Percentiles rank a stretch among this genome's conserved stretches.
Evolutionary conservation across 2,888 invertebrate genomes (phyloP).

Genomic region (Sicus ferrugineus): DNA sequence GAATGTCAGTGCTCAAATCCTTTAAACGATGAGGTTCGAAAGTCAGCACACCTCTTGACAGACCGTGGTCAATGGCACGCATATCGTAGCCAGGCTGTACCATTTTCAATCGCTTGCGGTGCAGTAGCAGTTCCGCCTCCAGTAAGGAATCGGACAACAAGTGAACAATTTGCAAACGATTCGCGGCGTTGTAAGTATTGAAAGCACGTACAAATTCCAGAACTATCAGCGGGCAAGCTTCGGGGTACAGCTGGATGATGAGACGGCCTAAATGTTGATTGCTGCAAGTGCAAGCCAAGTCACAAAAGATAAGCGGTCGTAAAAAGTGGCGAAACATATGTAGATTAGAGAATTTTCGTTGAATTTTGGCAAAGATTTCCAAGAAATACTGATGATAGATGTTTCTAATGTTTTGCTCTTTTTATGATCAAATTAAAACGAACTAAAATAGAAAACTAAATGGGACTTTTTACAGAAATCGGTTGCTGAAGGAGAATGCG

Average conservation of each 20-base stretch:
- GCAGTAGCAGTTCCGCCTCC: conserved; percentile 41
- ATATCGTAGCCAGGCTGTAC: conserved; percentile 42
- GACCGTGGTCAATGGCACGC: conserved; percentile 42
- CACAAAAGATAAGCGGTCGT: conserved; percentile 47
- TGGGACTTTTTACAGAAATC: too few relatives aligned
- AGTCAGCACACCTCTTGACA: conserved; percentile 36
- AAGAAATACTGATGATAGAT: too few relatives aligned
- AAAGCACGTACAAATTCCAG: conserved; percentile 47
- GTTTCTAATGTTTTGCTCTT: too few relatives aligned
- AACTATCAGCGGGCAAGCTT: conserved; percentile 49
- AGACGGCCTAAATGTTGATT: conserved; percentile 44
- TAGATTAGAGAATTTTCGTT: too few relatives aligned
- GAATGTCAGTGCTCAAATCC: conserved; percentile 41
- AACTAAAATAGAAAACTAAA: too few relatives aligned
- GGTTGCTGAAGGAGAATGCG: too few relatives aligned
- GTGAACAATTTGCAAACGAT: conserved; percentile 36
- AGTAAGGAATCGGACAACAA: conserved; percentile 48
- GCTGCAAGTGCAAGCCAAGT: conserved; percentile 40
- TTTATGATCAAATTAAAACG: too few relatives aligned
- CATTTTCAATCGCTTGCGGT: conserved; percentile 21
- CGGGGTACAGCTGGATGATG: conserved; percentile 48
- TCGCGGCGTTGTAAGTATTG: conserved; percentile 23
- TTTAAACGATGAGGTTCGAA: conserved; percentile 38
- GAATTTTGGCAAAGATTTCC: too few relatives aligned
- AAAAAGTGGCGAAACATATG: conserved; percentile 37